Conservation (phyloP, 2,888 invertebrate genomes). For the Microplitis deprimator region DNA sequence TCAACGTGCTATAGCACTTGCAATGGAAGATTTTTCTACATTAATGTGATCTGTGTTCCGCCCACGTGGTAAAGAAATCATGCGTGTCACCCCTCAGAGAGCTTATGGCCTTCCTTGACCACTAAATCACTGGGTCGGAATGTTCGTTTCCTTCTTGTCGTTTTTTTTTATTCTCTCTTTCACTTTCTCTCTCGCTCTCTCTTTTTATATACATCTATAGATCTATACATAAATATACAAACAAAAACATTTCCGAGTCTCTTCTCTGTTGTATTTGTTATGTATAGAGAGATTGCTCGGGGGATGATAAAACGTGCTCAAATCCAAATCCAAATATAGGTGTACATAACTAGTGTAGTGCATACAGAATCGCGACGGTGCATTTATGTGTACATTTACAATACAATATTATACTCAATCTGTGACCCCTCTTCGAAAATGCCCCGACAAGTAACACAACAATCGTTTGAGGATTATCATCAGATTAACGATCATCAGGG, state of each 20-base stretch:
- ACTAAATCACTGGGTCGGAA: constrained; percentile 40
- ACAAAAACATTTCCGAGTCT: background rate
- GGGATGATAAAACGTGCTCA: constrained; percentile 20
- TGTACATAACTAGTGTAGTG: background rate
- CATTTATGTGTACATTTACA: constrained; percentile 10
- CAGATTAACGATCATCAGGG: constrained; percentile 42
- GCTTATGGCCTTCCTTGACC: constrained; percentile 34
- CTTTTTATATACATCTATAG: constrained; percentile 12
- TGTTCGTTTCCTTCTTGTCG: constrained; percentile 3
- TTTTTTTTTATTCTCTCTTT: constrained; percentile 11
- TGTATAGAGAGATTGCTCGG: background rate
- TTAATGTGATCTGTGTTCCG: constrained; percentile 35
- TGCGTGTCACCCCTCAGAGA: constrained; percentile 39
- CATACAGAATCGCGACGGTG: background rate
- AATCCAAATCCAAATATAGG: constrained; percentile 25
- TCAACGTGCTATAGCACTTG: constrained; percentile 7
- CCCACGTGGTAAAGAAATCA: constrained; percentile 47
- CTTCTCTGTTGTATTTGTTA: constrained; percentile 2
- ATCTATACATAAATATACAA: background rate
- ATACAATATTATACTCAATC: constrained; percentile 13
- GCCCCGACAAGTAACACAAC: background rate
- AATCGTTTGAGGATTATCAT: constrained; percentile 47
- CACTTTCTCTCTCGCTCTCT: background rate
- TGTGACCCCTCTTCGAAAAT: constrained; percentile 13
- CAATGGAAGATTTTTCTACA: constrained; percentile 7